Evolutionary conservation across 2,797 vertebrate genomes (phyloP).

Genomic region (Coregonus sp.): DNA sequence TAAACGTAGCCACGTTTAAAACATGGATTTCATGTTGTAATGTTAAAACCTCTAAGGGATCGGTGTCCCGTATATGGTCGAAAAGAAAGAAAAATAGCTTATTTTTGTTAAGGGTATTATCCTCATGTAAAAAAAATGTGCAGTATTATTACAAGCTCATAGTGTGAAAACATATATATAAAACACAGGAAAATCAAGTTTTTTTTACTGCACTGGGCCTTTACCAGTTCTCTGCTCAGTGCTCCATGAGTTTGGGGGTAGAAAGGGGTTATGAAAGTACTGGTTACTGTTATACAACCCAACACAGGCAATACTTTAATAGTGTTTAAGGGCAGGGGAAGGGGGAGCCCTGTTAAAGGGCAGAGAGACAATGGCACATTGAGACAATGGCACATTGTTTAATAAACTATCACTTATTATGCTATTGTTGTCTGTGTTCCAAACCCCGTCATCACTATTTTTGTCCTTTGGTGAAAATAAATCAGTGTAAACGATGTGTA

Average conservation of each 20-base stretch:
- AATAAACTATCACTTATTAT: background rate
- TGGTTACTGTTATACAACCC: background rate
- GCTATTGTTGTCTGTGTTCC: background rate
- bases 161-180: too few relatives aligned
- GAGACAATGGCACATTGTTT: constrained; percentile 2
- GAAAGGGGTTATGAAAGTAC: background rate
- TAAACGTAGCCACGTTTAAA: too few relatives aligned
- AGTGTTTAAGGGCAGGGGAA: background rate
- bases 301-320: background rate
- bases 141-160: too few relatives aligned
- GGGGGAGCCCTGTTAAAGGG: background rate
- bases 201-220: too few relatives aligned
- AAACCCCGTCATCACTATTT: background rate
- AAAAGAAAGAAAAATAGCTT: too few relatives aligned
- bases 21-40: too few relatives aligned
- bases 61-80: too few relatives aligned
- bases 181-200: too few relatives aligned
- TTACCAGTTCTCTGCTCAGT: background rate
- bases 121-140: too few relatives aligned
- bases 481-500: background rate
- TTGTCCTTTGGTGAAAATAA: background rate
- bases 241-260: background rate
- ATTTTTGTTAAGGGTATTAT: too few relatives aligned
- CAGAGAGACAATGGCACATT: background rate
- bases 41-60: too few relatives aligned